A percentile compares a stretch with the other conserved stretches of the same genome.
These are phyloP conservation scores for Xiphorhynchus elegans DNA, from an alignment of 2,113 vertebrate genomes.

Conservation along the genomic window DNA sequence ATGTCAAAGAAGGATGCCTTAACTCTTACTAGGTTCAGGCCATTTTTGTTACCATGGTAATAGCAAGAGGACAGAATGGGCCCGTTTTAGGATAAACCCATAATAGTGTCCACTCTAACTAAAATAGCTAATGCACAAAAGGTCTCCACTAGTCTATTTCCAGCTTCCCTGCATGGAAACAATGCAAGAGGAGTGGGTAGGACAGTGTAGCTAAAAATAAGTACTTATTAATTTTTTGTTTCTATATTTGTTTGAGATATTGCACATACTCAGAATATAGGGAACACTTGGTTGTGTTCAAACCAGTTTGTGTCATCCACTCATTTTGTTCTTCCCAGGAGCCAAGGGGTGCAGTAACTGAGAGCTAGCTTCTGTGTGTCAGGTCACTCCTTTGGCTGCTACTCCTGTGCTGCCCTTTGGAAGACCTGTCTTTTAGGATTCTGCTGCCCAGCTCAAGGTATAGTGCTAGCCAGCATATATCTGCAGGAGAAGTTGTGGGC, in stretches of 20 bases:
- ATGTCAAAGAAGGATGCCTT: not conserved
- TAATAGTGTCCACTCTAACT: constrained; percentile 3
- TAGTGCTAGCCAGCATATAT: not conserved
- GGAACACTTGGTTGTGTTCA: not conserved
- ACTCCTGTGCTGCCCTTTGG: not conserved
- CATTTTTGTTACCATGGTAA: constrained; percentile 43
- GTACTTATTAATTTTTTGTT: not conserved
- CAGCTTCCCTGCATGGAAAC: not conserved
- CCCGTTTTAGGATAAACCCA: not conserved
- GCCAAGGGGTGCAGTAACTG: not conserved
- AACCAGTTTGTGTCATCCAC: not conserved
- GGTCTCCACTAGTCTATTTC: not conserved
- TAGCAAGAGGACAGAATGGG: not conserved
- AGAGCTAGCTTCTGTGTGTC: not conserved
- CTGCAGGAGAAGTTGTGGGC: not conserved
- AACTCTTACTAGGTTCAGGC: not conserved
- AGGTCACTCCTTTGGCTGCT: not conserved
- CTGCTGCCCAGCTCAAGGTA: not conserved
- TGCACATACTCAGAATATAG: not conserved
- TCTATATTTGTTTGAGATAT: not conserved
- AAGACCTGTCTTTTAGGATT: not conserved
- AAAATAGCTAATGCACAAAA: constrained; percentile 15
- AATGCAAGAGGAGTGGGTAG: not conserved
- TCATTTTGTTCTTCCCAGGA: not conserved
- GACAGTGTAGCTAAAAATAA: not conserved